These are phyloP conservation scores for Mixornis gularis DNA, from an alignment of 2,113 vertebrate genomes.

Conservation along the genomic window DNA sequence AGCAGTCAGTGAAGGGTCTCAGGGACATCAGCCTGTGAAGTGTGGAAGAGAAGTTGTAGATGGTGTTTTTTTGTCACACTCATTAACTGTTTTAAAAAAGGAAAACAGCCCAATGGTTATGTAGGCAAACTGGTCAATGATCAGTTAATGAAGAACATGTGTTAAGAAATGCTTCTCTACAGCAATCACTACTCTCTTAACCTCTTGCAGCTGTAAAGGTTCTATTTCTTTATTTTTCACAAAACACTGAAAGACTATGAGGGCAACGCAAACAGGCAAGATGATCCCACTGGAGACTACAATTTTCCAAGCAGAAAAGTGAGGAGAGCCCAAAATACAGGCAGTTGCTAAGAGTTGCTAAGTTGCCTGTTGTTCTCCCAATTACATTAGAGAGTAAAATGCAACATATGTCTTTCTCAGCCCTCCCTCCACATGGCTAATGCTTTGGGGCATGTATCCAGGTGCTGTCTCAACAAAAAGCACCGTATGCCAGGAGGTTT, in stretches of 20 bases:
- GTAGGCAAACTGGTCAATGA: slow-evolving; percentile 39
- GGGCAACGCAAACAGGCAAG: background rate
- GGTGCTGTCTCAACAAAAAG: slow-evolving; percentile 51
- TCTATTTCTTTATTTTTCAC: slow-evolving; percentile 47
- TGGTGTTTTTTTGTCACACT: background rate
- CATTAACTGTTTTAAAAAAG: slow-evolving; percentile 5
- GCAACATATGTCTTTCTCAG: slow-evolving; percentile 32
- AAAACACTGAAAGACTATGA: slow-evolving; percentile 6
- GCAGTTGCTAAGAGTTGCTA: slow-evolving; percentile 40
- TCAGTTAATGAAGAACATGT: slow-evolving; percentile 40
- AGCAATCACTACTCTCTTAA: slow-evolving; percentile 13
- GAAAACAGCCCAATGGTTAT: slow-evolving; percentile 2
- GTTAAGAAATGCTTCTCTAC: slow-evolving; percentile 36
- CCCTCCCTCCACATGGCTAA: slow-evolving; percentile 16
- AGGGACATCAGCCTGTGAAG: background rate
- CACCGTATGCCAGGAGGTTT: slow-evolving; percentile 27
- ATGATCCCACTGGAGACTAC: background rate
- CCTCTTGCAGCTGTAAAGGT: slow-evolving; percentile 48
- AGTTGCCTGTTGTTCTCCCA: slow-evolving; percentile 31
- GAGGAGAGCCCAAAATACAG: slow-evolving; percentile 23
- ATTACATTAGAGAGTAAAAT: slow-evolving; percentile 47
- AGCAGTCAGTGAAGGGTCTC: background rate
- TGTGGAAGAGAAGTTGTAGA: background rate
- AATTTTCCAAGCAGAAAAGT: slow-evolving; percentile 21
- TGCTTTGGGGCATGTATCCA: slow-evolving; percentile 37